Conservation (phyloP, 1,140 invertebrate genomes). For the Caenorhabditis tropicalis region DNA sequence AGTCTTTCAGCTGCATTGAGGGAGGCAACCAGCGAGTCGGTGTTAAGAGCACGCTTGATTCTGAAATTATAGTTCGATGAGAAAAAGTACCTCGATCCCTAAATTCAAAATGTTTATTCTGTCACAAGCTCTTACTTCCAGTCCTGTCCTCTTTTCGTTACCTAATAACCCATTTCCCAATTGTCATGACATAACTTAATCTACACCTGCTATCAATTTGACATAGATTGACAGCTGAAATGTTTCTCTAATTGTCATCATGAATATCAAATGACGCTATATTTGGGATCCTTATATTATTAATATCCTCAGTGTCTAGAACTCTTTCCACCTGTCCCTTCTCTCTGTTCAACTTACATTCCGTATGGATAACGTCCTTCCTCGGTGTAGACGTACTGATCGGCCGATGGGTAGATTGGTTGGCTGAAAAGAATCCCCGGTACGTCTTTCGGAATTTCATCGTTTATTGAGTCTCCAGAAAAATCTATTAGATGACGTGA, state of each 20-base stretch:
- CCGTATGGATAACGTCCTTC: slow-evolving; percentile 15
- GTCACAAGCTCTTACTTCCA: no score
- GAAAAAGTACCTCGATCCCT: neutral
- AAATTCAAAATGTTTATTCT: no score
- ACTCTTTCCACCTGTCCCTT: no score
- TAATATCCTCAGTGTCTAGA: no score
- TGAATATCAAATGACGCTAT: no score
- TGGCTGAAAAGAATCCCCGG: neutral
- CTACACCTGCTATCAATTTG: no score
- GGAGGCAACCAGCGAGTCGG: neutral
- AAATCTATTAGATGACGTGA: neutral
- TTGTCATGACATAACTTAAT: no score
- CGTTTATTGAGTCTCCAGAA: neutral
- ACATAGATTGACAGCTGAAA: no score
- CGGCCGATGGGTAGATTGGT: neutral
- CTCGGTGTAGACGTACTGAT: slow-evolving; percentile 8
- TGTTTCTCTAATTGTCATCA: no score
- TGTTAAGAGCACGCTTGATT: slow-evolving; percentile 19
- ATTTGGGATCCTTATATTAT: no score
- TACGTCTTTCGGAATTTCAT: neutral
- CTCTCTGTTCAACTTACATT: slow-evolving; percentile 4
- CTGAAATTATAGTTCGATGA: neutral
- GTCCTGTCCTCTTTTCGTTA: no score
- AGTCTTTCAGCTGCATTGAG: slow-evolving; percentile 17
- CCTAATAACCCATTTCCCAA: no score